A percentile compares a stretch with the other conserved stretches of the same genome.
These are phyloP conservation scores for Drosophila willistoni DNA, from an alignment of 1,140 invertebrate genomes.

Conservation along the genomic window DNA sequence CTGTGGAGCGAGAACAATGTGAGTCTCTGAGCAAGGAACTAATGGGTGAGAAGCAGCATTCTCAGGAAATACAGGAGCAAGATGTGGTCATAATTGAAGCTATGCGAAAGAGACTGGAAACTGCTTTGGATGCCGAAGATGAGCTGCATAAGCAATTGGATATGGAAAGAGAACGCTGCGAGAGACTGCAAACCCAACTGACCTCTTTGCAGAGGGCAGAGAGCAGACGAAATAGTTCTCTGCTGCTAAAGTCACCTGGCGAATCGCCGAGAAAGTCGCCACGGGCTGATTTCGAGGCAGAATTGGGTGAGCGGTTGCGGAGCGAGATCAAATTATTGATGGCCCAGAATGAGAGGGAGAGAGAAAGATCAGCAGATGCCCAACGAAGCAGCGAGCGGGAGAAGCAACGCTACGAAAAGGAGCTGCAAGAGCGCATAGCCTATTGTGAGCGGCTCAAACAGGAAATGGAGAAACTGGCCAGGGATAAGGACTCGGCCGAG, in stretches of 20 bases:
- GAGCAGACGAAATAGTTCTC: conserved; percentile 64
- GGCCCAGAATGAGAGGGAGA: conserved; percentile 84
- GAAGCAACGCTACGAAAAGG: conserved; percentile 84
- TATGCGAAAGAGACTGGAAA: conserved; percentile 86
- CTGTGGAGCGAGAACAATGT: conserved; percentile 83
- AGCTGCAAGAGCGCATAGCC: conserved; percentile 84
- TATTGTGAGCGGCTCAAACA: conserved; percentile 84
- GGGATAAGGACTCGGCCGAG: conserved; percentile 75
- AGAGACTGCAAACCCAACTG: conserved; percentile 83
- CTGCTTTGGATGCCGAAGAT: conserved; percentile 86
- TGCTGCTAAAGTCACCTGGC: conserved; percentile 69
- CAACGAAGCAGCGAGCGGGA: conserved; percentile 83
- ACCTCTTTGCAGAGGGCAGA: conserved; percentile 73
- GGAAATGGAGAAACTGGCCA: conserved; percentile 76
- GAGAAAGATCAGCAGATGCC: conserved; percentile 82
- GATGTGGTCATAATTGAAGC: conserved; percentile 87
- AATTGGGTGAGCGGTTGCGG: conserved; percentile 83
- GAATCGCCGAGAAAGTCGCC: conserved; percentile 76
- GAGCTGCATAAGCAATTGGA: conserved; percentile 86
- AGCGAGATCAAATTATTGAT: conserved; percentile 84
- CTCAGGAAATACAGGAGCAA: conserved; percentile 85
- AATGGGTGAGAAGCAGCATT: conserved; percentile 84
- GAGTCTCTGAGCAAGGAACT: conserved; percentile 84
- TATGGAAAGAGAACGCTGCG: conserved; percentile 84
- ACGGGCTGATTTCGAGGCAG: conserved; percentile 79